These are phyloP conservation scores for Zaprionus tsacasi DNA, from an alignment of 1,140 invertebrate species.

Conservation along the genomic window DNA sequence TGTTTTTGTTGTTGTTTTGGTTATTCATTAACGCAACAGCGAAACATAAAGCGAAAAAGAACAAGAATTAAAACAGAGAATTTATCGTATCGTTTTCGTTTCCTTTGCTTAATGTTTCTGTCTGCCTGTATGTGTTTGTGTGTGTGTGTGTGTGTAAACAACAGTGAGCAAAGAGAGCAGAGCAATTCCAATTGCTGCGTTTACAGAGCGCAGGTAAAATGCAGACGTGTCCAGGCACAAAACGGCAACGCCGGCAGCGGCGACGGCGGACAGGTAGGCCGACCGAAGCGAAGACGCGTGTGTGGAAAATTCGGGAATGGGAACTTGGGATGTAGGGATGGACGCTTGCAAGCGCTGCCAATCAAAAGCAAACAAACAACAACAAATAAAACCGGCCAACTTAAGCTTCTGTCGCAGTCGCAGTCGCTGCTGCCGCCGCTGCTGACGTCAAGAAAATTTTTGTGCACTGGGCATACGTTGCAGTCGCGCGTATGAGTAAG, in stretches of 20 bases:
- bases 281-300: background rate
- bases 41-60: constrained; percentile 23
- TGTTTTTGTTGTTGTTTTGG: constrained; percentile 44
- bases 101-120: constrained; percentile 39
- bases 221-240: constrained; percentile 45
- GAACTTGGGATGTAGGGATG: constrained; percentile 22
- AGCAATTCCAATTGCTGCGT: constrained; percentile 54
- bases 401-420: constrained; percentile 13
- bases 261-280: constrained; percentile 34
- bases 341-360: constrained; percentile 14
- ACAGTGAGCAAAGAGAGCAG: constrained; percentile 37
- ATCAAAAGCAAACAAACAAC: constrained; percentile 16
- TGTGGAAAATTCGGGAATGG: constrained; percentile 13
- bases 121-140: background rate
- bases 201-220: constrained; percentile 56
- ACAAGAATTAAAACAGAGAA: constrained; percentile 59
- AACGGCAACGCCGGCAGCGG: constrained; percentile 20
- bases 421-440: constrained; percentile 18
- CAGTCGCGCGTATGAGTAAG: constrained; percentile 23
- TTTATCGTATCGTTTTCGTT: constrained; percentile 57
- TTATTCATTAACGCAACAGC: constrained; percentile 60
- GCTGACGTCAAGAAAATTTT: constrained; percentile 58
- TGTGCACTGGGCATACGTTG: constrained; percentile 59
- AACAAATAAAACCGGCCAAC: constrained; percentile 46
- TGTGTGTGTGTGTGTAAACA: constrained; percentile 35